These are phyloP conservation scores for Patella vulgata DNA, from an alignment of 1,140 invertebrate species.

Conservation along the genomic window DNA sequence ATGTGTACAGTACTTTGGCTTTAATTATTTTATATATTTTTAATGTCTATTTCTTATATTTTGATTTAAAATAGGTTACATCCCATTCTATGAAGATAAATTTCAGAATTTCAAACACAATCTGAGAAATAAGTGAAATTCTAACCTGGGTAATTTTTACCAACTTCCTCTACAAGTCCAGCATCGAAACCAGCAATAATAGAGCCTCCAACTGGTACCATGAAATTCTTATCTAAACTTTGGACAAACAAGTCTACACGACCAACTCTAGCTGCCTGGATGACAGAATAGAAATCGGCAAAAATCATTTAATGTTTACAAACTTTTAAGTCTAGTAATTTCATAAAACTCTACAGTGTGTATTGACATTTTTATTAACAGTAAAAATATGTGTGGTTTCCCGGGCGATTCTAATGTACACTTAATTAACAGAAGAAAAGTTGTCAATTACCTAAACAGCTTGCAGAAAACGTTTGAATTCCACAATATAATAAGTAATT, in stretches of 20 bases:
- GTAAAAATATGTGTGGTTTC: background rate
- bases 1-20: too few relatives aligned
- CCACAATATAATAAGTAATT: too few relatives aligned
- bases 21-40: background rate
- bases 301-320: too few relatives aligned
- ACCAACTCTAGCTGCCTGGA: constrained; percentile 68
- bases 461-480: too few relatives aligned
- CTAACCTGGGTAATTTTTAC: constrained; percentile 81
- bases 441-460: too few relatives aligned
- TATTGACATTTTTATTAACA: background rate
- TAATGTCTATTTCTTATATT: background rate
- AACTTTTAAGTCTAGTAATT: too few relatives aligned
- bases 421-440: too few relatives aligned
- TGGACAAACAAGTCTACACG: constrained; percentile 85
- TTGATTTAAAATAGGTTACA: background rate
- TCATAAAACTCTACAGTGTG: too few relatives aligned
- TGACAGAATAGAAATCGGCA: too few relatives aligned
- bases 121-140: too few relatives aligned
- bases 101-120: too few relatives aligned
- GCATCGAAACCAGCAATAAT: constrained; percentile 82
- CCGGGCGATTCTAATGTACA: too few relatives aligned
- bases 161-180: constrained; percentile 74
- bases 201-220: constrained; percentile 88
- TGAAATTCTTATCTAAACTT: constrained; percentile 89
- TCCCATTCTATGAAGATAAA: background rate